A percentile compares a stretch with the other conserved stretches of the same genome.
Conservation (phyloP, 1,140 invertebrate genomes). For the Halesus radiatus region DNA sequence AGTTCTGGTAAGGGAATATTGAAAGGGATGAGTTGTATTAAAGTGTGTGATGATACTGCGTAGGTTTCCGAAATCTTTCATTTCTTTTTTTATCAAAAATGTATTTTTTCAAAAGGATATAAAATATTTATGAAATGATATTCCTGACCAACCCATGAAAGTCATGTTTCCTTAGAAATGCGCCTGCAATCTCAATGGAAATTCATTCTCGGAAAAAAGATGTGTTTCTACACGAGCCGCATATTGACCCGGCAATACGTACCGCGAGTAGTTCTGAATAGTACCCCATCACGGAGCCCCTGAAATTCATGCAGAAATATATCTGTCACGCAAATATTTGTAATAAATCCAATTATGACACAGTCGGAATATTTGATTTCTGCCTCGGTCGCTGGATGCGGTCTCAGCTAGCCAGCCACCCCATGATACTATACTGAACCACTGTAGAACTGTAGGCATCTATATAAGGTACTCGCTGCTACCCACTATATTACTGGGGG, state of each 20-base stretch:
- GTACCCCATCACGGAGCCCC: background rate
- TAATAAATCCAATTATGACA: slow-evolving; percentile 51
- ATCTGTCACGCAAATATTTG: slow-evolving; percentile 50
- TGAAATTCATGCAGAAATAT: slow-evolving; percentile 51
- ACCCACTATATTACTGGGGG: too few relatives aligned
- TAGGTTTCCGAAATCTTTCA: too few relatives aligned
- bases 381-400: slow-evolving; percentile 15
- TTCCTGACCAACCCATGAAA: too few relatives aligned
- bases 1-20: too few relatives aligned
- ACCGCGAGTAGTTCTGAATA: background rate
- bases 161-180: background rate
- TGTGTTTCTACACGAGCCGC: background rate
- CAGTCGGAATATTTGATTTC: slow-evolving; percentile 49
- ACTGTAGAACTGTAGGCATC: too few relatives aligned
- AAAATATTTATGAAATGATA: too few relatives aligned
- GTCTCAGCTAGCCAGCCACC: slow-evolving; percentile 10
- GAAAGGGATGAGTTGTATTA: too few relatives aligned
- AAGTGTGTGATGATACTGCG: too few relatives aligned
- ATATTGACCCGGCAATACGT: slow-evolving; percentile 2
- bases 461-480: too few relatives aligned
- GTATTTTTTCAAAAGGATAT: too few relatives aligned
- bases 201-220: slow-evolving; percentile 17
- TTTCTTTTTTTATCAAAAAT: too few relatives aligned
- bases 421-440: background rate
- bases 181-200: background rate